Percentiles rank a stretch among this genome's conserved stretches.
These are phyloP conservation scores for Coracias cyanogaster DNA, from an alignment of 2,797 vertebrate genomes.

Conservation along the genomic window DNA sequence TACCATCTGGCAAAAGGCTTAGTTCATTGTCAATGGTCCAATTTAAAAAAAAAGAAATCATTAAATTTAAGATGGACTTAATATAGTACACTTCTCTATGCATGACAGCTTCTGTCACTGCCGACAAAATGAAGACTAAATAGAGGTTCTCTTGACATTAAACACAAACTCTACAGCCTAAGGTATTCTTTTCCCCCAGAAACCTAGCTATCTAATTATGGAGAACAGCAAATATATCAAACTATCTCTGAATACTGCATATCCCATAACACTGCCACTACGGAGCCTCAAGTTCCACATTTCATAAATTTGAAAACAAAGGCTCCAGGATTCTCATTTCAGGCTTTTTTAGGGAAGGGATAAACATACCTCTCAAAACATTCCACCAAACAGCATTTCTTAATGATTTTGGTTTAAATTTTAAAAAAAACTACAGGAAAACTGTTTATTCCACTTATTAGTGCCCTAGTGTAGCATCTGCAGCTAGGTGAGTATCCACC, in stretches of 20 bases:
- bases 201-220: neutral
- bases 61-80: neutral
- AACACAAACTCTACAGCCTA: neutral
- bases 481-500: neutral
- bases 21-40: neutral
- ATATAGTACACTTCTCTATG: neutral
- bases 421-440: neutral
- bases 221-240: neutral
- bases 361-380: neutral
- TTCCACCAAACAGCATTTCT: neutral
- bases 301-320: neutral
- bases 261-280: neutral
- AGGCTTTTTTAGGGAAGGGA: neutral
- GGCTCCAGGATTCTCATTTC: neutral
- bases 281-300: accelerated
- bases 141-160: neutral
- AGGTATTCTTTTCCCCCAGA: neutral
- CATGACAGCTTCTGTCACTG: neutral
- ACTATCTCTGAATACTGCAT: neutral
- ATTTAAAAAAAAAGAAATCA: neutral
- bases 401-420: neutral
- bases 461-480: neutral
- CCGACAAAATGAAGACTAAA: neutral
- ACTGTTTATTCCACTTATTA: neutral
- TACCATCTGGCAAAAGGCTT: neutral